Conservation (phyloP, 1,140 invertebrate genomes). For the Megalonaias nervosa region DNA sequence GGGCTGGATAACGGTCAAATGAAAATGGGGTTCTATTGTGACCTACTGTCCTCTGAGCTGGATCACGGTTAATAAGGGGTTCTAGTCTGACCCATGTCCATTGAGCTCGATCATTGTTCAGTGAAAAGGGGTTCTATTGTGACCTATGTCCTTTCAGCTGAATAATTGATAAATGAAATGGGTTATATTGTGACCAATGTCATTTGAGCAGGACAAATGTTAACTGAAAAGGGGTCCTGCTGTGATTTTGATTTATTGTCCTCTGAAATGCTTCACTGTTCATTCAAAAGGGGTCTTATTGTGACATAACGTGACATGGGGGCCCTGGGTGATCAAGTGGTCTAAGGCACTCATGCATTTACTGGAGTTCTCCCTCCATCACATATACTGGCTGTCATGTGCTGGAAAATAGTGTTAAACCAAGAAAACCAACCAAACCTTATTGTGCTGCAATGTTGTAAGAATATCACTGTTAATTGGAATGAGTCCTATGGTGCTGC, state of each 20-base stretch:
- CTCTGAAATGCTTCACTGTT: too few species aligned
- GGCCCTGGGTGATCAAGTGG: too few species aligned
- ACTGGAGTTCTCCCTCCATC: too few species aligned
- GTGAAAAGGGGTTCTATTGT: conserved; percentile 4
- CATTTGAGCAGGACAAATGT: neutral
- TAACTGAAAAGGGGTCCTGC: neutral
- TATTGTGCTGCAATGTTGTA: too few species aligned
- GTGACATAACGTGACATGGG: too few species aligned
- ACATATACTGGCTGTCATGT: too few species aligned
- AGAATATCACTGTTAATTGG: too few species aligned
- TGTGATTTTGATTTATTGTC: neutral
- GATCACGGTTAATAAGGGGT: neutral
- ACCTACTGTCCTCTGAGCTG: neutral
- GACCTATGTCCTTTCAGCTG: neutral
- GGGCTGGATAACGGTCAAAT: neutral
- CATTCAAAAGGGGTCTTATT: too few species aligned
- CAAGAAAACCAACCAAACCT: too few species aligned
- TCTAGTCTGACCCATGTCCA: neutral
- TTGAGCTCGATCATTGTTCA: neutral
- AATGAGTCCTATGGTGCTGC: neutral
- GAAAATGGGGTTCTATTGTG: neutral
- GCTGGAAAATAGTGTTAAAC: too few species aligned
- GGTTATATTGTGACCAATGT: neutral
- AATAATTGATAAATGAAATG: neutral
- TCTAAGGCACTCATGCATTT: too few species aligned